Evolutionary conservation across 2,888 invertebrate species (phyloP).

Genomic region (Selenia dentaria): DNA sequence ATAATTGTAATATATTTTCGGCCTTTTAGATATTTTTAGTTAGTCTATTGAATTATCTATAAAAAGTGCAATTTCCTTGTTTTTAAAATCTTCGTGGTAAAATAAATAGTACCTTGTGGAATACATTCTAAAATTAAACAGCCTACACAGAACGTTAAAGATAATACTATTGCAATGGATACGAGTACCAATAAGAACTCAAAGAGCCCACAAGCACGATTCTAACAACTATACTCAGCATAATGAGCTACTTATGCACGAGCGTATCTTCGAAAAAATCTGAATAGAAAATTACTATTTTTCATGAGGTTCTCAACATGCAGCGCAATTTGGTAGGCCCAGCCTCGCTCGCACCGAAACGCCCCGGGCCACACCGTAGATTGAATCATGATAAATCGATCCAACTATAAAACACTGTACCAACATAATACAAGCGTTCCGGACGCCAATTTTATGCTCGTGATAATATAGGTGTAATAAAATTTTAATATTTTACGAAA

Average conservation of each 20-base stretch:
- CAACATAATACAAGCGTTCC: conserved; percentile 40
- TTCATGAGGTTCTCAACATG: conserved; percentile 29
- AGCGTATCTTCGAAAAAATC: conserved; percentile 39
- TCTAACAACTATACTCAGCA: conserved; percentile 1
- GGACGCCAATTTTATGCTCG: conserved; percentile 50
- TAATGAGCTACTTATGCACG: conserved; percentile 25
- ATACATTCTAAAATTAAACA: no score
- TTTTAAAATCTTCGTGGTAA: no score
- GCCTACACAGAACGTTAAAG: no score
- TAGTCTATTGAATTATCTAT: no score
- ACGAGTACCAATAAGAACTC: no score
- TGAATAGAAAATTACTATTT: conserved; percentile 46
- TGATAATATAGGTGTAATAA: conserved; percentile 56
- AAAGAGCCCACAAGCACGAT: no score
- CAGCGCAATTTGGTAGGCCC: conserved; percentile 43
- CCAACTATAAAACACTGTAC: conserved; percentile 38
- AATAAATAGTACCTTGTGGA: no score
- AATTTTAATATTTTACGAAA: conserved; percentile 55
- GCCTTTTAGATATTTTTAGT: no score
- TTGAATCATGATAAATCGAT: conserved; percentile 72
- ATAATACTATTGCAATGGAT: no score
- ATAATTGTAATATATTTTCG: no score
- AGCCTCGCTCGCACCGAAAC: conserved; percentile 43
- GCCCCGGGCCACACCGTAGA: conserved; percentile 45
- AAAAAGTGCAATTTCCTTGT: no score